Conservation (phyloP, 2,888 invertebrate species). For the Penaeus monodon region DNA sequence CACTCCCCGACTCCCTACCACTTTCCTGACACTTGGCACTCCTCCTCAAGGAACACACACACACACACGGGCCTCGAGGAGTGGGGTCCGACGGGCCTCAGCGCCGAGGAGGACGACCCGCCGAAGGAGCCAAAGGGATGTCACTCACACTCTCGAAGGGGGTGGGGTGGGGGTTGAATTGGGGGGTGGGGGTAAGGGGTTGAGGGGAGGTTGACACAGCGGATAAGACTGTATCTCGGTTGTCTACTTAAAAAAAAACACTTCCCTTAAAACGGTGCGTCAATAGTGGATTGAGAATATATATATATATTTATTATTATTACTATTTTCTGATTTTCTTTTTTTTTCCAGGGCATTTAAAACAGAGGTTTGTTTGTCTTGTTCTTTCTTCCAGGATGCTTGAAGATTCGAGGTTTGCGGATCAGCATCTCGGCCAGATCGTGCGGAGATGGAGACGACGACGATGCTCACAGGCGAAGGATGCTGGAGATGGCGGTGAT, state of each 20-base stretch:
- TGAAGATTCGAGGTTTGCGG: too few relatives aligned
- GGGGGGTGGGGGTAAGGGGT: background rate
- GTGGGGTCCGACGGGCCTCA: background rate
- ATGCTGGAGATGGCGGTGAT: too few relatives aligned
- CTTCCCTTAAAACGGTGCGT: background rate
- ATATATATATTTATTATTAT: background rate
- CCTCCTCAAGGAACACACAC: background rate
- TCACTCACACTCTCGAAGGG: background rate
- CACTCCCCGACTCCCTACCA: too few relatives aligned
- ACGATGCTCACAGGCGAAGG: too few relatives aligned
- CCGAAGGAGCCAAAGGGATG: background rate
- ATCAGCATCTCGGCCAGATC: too few relatives aligned
- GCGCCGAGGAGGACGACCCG: background rate
- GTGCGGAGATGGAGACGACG: too few relatives aligned
- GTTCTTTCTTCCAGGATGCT: too few relatives aligned
- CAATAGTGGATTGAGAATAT: background rate
- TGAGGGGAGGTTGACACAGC: background rate
- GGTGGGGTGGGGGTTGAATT: background rate
- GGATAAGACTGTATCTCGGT: too few relatives aligned
- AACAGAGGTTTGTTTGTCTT: too few relatives aligned
- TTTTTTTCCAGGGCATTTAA: too few relatives aligned
- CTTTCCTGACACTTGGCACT: background rate
- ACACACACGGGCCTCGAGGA: background rate
- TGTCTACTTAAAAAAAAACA: background rate
- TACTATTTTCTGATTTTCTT: too few relatives aligned